Base-by-base conservation (phyloP, 2,113 vertebrate species). In the Sarotherodon lohbergeri region DNA sequence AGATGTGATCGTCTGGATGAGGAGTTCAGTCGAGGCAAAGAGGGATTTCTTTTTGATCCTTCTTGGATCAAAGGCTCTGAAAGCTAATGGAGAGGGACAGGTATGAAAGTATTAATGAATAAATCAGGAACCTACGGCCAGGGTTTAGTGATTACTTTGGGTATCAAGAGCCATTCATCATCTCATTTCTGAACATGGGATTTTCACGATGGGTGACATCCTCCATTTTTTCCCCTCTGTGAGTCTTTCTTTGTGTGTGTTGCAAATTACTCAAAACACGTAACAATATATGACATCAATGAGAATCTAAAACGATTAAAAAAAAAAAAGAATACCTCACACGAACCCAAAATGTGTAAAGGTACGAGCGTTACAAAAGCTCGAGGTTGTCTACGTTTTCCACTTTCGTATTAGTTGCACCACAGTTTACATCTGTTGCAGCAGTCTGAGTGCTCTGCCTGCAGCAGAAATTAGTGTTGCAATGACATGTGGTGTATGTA, bases 41-140 rank as follows among this genome's bases (percentile, higher is more conserved):
- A 41, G 32, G 41, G 41, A 55, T 88, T 89, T 79, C 46, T 82
- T 84, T 93, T 92, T 93, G 85, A 95, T 92, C 86, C 78, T 84
- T 48, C 9, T 48, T 8, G 50, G 82, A 92, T 92, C 86, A 93
- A 93, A 93, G 55, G 50, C 50, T 80, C 19, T 12, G 78, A 50
- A 52, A 78, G 83, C 59, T 59, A 80, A 91, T 91, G 57, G 43
- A 90, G 54, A 85, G 66, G 85, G 80, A 88, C 85, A 91, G 71
- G 57, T 89, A 88, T 81, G 17, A 82, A 87, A 78, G 83, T 83
- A 73, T 83, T 87, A 88, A 92, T 89, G 83, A 90, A 87, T 88
- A 88, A 92, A 91, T 85, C 24, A 88, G 56, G 81, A 78, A 88
- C 36, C 76, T 48, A 39, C 56, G 80, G 82, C 80, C 87, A 86